Percentiles rank a stretch among this genome's conserved stretches.
These are phyloP conservation scores for Acropternis orthonyx DNA, from an alignment of 2,797 vertebrate species.

Conservation along the genomic window DNA sequence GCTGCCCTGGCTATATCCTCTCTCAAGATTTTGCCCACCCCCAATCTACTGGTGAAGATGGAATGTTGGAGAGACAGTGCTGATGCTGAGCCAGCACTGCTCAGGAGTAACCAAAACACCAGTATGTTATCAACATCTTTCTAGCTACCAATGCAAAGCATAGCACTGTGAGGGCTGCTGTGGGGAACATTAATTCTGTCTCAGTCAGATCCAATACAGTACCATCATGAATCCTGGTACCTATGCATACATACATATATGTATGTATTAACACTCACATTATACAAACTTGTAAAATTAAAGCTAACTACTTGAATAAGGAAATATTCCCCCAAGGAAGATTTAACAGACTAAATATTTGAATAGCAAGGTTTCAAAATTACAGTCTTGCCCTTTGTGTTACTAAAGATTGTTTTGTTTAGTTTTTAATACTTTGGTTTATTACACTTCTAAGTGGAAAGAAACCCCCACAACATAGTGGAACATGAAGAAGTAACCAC, in stretches of 20 bases:
- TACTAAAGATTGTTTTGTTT: not conserved
- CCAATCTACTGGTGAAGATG: not conserved
- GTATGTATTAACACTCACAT: not conserved
- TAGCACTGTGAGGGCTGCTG: not conserved
- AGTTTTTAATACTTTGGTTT: not conserved
- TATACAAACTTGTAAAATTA: not conserved
- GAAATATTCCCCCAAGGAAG: not conserved
- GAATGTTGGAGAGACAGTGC: not conserved
- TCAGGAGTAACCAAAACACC: not conserved
- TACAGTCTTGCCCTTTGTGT: not conserved
- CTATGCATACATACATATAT: not conserved
- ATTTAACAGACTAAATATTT: not conserved
- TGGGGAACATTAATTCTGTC: not conserved
- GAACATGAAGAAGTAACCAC: slow-evolving; percentile 9
- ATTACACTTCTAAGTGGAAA: not conserved
- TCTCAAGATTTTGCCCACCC: not conserved
- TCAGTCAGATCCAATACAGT: not conserved
- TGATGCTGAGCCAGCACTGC: not conserved
- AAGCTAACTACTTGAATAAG: not conserved
- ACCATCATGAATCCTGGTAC: not conserved
- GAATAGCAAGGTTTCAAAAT: not conserved
- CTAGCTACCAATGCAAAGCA: not conserved
- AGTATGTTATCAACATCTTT: not conserved
- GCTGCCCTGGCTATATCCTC: too few relatives aligned
- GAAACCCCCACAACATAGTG: not conserved